phyloP scores from a whole-genome alignment of 2,888 invertebrate genomes.

The Polietes domitor region DNA sequence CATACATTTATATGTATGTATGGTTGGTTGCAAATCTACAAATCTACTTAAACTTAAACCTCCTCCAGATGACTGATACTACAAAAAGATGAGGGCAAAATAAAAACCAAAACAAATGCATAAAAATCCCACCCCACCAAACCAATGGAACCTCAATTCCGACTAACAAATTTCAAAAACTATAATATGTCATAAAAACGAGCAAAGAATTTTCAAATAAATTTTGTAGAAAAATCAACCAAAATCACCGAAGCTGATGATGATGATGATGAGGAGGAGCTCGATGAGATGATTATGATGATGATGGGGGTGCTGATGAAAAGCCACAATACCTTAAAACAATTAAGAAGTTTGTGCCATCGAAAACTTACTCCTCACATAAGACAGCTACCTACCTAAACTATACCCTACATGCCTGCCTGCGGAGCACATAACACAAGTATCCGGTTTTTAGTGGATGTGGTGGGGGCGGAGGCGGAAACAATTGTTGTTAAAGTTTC shows the following conservation, averaged over 20 bases:
- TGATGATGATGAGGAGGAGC: slow-evolving; percentile 18
- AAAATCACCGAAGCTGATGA: slow-evolving; percentile 2
- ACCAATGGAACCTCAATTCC: neutral
- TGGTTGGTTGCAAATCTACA: neutral
- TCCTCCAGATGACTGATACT: neutral
- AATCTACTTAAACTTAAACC: slow-evolving; percentile 1
- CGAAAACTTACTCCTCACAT: slow-evolving; percentile 17
- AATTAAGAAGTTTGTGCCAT: slow-evolving; percentile 62
- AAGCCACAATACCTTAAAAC: slow-evolving; percentile 65
- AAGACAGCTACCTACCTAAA: neutral
- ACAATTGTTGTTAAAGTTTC: slow-evolving; percentile 54
- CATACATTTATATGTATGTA: neutral
- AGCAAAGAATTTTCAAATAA: neutral
- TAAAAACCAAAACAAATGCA: slow-evolving; percentile 1
- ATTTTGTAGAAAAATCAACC: neutral
- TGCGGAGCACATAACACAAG: neutral
- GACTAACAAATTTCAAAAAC: neutral
- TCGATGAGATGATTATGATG: no score
- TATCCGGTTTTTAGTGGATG: neutral
- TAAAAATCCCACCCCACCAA: neutral
- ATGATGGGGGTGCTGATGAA: slow-evolving; percentile 40
- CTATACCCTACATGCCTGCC: neutral
- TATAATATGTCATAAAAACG: slow-evolving; percentile 2
- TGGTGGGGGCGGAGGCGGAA: neutral
- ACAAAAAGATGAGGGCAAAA: no score